Conservation (phyloP, 2,888 invertebrate species). For the Drosophila seclusa region DNA sequence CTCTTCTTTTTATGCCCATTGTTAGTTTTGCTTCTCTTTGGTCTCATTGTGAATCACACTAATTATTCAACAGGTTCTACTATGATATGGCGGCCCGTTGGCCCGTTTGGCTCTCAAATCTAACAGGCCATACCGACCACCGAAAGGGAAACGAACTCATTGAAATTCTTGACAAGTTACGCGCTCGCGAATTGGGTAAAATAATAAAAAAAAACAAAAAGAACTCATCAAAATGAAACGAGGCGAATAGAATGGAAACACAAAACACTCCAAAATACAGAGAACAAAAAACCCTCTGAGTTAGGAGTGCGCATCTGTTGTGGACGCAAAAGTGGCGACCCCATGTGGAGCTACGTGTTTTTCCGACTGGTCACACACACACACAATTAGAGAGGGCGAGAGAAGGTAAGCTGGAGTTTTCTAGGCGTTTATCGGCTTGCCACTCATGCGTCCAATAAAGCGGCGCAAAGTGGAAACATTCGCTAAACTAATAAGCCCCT, state of each 20-base stretch:
- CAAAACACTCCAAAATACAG: conserved; percentile 2
- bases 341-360: conserved; percentile 49
- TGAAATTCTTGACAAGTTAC: conserved; percentile 72
- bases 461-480: conserved; percentile 50
- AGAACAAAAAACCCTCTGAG: conserved; percentile 16
- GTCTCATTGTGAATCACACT: conserved; percentile 36
- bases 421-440: conserved; percentile 38
- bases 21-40: conserved; percentile 24
- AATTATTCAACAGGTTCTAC: conserved; percentile 72
- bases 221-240: not conserved
- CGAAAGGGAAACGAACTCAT: conserved; percentile 82
- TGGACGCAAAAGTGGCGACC: conserved; percentile 19
- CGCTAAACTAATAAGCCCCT: conserved; percentile 44
- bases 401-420: conserved; percentile 20
- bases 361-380: conserved; percentile 13
- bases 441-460: conserved; percentile 32
- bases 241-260: conserved; percentile 15
- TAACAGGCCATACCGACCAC: conserved; percentile 28
- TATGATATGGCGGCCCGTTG: conserved; percentile 37
- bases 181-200: conserved; percentile 61
- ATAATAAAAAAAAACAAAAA: conserved; percentile 37
- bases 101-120: conserved; percentile 35
- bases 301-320: conserved; percentile 24
- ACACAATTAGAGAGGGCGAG: not conserved
- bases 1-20: conserved; percentile 32